A percentile compares a stretch with the other conserved stretches of the same genome.
Conservation (phyloP, 1,140 invertebrate genomes). For the Orchestia grillus region DNA sequence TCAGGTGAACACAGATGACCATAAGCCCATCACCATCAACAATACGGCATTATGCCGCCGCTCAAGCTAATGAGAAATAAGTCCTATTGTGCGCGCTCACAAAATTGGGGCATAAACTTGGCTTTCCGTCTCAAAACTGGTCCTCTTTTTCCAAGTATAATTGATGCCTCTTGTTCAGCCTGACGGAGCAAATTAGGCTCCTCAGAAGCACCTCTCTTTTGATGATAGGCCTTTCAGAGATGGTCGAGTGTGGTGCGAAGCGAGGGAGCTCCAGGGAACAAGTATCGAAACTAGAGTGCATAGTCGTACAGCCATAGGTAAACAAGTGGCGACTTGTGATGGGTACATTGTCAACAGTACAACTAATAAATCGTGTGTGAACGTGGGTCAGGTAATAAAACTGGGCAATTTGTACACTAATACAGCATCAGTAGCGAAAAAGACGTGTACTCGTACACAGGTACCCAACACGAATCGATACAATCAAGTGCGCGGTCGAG, state of each 20-base stretch:
- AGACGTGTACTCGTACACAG: not conserved
- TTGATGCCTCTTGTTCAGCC: not conserved
- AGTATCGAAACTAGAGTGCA: not conserved
- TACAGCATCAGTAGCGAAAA: not conserved
- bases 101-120: constrained; percentile 29
- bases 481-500: too few relatives aligned
- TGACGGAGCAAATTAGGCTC: constrained; percentile 14
- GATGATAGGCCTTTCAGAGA: not conserved
- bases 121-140: not conserved
- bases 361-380: too few relatives aligned
- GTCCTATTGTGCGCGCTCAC: constrained; percentile 22
- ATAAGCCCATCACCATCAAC: not conserved
- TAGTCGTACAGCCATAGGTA: too few relatives aligned
- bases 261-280: not conserved
- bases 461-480: too few relatives aligned
- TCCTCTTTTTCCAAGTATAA: constrained; percentile 3
- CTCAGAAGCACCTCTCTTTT: not conserved
- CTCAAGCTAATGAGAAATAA: constrained; percentile 36
- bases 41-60: not conserved
- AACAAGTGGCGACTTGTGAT: too few relatives aligned
- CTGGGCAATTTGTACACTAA: too few relatives aligned
- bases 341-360: too few relatives aligned
- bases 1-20: not conserved
- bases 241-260: not conserved
- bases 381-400: too few relatives aligned